These are phyloP conservation scores for Tenualosa thibaudeaui DNA, from an alignment of 2,797 vertebrate species.

Conservation along the genomic window DNA sequence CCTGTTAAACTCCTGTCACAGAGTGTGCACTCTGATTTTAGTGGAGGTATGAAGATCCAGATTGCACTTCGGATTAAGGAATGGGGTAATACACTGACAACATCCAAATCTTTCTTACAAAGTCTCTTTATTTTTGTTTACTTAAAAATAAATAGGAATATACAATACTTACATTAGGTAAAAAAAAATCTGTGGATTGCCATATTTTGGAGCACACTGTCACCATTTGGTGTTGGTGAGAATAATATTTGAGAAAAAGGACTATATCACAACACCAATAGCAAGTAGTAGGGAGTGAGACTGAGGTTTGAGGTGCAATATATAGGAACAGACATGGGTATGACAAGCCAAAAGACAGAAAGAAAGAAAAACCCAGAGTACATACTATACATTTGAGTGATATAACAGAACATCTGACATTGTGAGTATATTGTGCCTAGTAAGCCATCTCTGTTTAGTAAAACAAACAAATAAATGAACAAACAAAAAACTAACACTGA, in stretches of 20 bases:
- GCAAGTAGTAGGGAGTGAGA: background rate
- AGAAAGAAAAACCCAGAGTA: background rate
- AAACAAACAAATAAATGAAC: background rate
- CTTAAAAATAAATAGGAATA: constrained; percentile 56
- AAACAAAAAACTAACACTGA: background rate
- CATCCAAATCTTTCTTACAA: background rate
- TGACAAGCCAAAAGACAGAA: background rate
- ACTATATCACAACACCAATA: background rate
- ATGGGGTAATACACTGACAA: background rate
- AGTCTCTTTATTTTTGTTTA: constrained; percentile 36
- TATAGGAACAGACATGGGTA: background rate
- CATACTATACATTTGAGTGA: background rate
- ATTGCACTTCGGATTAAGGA: background rate
- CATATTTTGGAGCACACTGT: background rate
- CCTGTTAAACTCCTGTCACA: too few relatives aligned
- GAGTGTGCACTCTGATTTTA: background rate
- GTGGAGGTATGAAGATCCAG: background rate
- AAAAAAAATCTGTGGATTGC: constrained; percentile 28
- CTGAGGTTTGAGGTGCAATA: background rate
- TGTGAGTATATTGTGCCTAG: background rate
- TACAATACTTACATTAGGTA: constrained; percentile 38
- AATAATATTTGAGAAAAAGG: background rate
- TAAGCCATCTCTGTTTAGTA: background rate
- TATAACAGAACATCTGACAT: background rate
- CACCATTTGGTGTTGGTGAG: background rate